phyloP scores from a whole-genome alignment of 1,140 invertebrate species.

The Argopecten irradians region DNA sequence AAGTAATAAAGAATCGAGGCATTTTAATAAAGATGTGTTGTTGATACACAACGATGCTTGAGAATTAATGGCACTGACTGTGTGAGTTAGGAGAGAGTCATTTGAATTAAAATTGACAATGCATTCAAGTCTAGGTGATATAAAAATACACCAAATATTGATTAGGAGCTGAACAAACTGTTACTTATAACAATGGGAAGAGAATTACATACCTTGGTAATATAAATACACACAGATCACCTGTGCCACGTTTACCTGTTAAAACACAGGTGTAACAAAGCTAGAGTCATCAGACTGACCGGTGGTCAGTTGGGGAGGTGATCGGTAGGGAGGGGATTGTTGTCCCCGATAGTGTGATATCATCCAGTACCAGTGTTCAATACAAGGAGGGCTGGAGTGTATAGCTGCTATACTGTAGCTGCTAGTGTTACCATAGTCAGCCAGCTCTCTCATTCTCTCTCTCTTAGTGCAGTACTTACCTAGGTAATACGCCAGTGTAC shows the following conservation, averaged over 20 bases:
- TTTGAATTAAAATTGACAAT: not conserved
- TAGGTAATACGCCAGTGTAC: not conserved
- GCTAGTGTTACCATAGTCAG: not conserved
- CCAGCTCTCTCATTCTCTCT: not conserved
- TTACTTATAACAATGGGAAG: not conserved
- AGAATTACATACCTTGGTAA: not conserved
- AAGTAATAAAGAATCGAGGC: not conserved
- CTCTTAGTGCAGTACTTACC: not conserved
- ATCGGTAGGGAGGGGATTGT: not conserved
- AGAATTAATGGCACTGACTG: not conserved
- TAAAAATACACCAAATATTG: constrained; percentile 12
- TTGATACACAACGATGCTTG: not conserved
- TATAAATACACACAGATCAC: not conserved
- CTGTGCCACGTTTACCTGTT: not conserved
- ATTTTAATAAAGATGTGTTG: not conserved
- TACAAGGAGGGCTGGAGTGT: not conserved
- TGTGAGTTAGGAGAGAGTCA: not conserved
- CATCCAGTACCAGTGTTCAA: not conserved
- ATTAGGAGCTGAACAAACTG: not conserved
- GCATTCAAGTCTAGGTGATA: not conserved
- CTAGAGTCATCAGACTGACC: not conserved
- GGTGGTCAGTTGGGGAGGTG: not conserved
- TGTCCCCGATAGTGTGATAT: not conserved
- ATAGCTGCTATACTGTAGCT: too few species aligned
- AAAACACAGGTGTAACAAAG: not conserved